A percentile compares a stretch with the other conserved stretches of the same genome.
Evolutionary conservation across 1,140 invertebrate genomes (phyloP).

Genomic region (Galleria mellonella): DNA sequence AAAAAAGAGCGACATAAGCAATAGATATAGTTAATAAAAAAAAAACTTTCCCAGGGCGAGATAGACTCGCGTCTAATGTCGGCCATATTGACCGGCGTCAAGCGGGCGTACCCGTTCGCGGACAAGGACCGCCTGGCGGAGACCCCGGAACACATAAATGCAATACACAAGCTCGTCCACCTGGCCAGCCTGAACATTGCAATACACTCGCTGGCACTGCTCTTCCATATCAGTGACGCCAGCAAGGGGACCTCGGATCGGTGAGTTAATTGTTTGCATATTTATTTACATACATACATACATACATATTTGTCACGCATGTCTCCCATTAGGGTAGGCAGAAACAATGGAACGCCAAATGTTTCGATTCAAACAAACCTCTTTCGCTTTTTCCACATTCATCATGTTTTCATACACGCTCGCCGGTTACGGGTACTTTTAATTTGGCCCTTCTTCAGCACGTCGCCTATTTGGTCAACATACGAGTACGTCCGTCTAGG

Average conservation of each 20-base stretch:
- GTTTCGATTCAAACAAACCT: too few species aligned
- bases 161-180: conserved; percentile 93
- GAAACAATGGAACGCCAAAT: neutral
- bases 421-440: too few species aligned
- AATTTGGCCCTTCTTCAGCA: too few species aligned
- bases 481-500: too few species aligned
- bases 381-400: too few species aligned
- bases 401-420: too few species aligned
- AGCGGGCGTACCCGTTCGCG: conserved; percentile 89
- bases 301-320: too few species aligned
- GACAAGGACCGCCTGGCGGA: conserved; percentile 74
- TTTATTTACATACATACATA: too few species aligned
- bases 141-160: conserved; percentile 83
- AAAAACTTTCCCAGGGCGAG: conserved; percentile 90
- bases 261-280: conserved; percentile 58
- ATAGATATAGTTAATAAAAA: neutral
- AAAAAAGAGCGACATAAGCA: neutral
- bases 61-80: conserved; percentile 95
- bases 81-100: conserved; percentile 91
- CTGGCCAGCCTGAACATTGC: conserved; percentile 87
- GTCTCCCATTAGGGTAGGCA: too few species aligned
- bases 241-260: conserved; percentile 74
- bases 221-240: conserved; percentile 87
- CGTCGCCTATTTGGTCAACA: too few species aligned
- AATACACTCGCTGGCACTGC: conserved; percentile 89